Evolutionary conservation across 2,888 invertebrate species (phyloP), one percentile per base, ranked within the genome.

Genomic region (Morpho helenor): DNA sequence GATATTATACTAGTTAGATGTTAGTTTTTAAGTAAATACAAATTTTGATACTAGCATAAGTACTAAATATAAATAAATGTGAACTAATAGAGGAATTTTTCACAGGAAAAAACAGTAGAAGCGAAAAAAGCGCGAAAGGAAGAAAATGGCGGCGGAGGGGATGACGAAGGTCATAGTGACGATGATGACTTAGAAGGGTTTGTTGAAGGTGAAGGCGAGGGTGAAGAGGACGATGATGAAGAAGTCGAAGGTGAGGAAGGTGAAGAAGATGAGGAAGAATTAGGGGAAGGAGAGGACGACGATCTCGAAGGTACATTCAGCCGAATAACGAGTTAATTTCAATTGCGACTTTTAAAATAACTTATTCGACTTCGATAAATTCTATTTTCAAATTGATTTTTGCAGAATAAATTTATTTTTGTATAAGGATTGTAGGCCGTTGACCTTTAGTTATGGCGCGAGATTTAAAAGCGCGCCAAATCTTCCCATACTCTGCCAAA

Each of bases 61-160:
- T 31, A n/a, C n/a, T n/a, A 31, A 31, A 5, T 5, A 5, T 31
- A 23, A 16, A 47, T 31, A 31, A 7, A 6, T 5, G 41, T 41
- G 16, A 16, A 49, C 2, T 3, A 16, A 40, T 7, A 8, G 16
- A 7, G 8, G 41, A 8, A 22, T 3, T 43, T 57, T 56, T 70
- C 72, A 52, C 80, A 95, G 95, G 95, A 95, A 68, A 95, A 95
- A 87, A 91, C 90, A 67, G 94, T 94, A 59, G 95, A 95, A 62
- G 93, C 93, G 68, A 95, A 95, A 91, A 95, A 95, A 88, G 93
- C 94, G 86, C 94, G 94, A 91, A 95, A 95, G 88, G 95, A 95
- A 77, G 95, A 95, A 78, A 95, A 95, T 74, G 95, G 95, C 42
- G 94, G 93, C 57, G 94, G 93, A 39, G 91, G 91, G 45, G 92